Conservation (phyloP, 2,888 invertebrate species). For the Folsomia manolachei region DNA sequence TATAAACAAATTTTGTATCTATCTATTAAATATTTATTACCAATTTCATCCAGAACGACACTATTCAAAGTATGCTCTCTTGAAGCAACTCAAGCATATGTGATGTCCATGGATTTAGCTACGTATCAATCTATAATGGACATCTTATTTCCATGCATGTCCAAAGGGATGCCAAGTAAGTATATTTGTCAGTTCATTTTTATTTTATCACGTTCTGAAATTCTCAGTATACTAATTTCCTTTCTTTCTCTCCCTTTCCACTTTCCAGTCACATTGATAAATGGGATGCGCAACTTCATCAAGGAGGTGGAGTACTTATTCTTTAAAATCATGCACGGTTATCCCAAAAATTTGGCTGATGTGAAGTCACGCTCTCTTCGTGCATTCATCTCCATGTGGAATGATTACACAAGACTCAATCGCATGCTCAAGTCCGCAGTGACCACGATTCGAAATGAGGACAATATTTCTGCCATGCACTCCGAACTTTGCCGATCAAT, state of each 20-base stretch:
- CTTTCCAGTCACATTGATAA: conserved; percentile 26
- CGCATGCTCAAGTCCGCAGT: conserved; percentile 25
- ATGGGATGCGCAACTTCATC: conserved; percentile 27
- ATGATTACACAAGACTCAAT: conserved; percentile 29
- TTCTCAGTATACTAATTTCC: not conserved
- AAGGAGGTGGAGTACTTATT: conserved; percentile 21
- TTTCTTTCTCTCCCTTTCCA: not conserved
- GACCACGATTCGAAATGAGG: conserved; percentile 24
- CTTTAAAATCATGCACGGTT: conserved; percentile 23
- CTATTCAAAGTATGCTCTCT: conserved; percentile 32
- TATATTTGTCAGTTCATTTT: not conserved
- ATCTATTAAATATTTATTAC: not conserved
- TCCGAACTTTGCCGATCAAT: conserved; percentile 4
- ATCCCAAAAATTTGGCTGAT: conserved; percentile 20
- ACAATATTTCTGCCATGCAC: conserved; percentile 23
- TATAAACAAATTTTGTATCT: not conserved
- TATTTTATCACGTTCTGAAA: not conserved
- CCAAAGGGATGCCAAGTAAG: conserved; percentile 29
- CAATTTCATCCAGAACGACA: conserved; percentile 10
- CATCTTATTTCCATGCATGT: conserved; percentile 26
- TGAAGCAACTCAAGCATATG: conserved; percentile 19
- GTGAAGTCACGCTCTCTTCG: conserved; percentile 21
- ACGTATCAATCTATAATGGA: conserved; percentile 29
- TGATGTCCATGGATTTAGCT: conserved; percentile 25
- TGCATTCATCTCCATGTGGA: conserved; percentile 27